Conservation (phyloP, 2,113 vertebrate genomes). For the Dolichotis patagonum region DNA sequence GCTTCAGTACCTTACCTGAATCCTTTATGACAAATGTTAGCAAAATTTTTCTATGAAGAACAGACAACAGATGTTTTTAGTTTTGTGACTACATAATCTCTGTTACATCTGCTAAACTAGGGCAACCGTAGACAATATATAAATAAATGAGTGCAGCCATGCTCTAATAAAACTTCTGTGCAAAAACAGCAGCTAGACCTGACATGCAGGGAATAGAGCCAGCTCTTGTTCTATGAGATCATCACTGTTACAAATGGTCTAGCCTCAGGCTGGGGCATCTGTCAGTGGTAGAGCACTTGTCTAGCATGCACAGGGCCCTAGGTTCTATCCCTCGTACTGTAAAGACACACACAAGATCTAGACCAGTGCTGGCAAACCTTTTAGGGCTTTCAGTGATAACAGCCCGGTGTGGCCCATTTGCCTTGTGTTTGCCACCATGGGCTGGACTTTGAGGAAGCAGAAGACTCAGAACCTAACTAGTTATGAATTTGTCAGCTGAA, state of each 20-base stretch:
- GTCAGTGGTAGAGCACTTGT: neutral
- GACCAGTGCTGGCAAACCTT: neutral
- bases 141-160: neutral
- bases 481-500: conserved; percentile 2
- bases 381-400: neutral
- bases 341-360: neutral
- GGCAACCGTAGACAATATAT: neutral
- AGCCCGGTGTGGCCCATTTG: neutral
- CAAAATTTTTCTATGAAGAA: neutral
- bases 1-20: neutral
- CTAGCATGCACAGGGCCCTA: neutral
- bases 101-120: neutral
- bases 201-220: neutral
- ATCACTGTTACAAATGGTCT: conserved; percentile 53
- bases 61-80: conserved; percentile 2
- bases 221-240: neutral
- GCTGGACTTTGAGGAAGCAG: neutral
- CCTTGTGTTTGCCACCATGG: neutral
- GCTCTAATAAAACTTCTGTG: neutral
- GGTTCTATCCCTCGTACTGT: neutral
- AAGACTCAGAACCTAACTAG: neutral
- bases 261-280: neutral
- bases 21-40: neutral
- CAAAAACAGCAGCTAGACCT: neutral
- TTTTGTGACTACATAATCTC: neutral